Conservation (phyloP, 1,140 invertebrate species). For the Watersipora subatra region DNA sequence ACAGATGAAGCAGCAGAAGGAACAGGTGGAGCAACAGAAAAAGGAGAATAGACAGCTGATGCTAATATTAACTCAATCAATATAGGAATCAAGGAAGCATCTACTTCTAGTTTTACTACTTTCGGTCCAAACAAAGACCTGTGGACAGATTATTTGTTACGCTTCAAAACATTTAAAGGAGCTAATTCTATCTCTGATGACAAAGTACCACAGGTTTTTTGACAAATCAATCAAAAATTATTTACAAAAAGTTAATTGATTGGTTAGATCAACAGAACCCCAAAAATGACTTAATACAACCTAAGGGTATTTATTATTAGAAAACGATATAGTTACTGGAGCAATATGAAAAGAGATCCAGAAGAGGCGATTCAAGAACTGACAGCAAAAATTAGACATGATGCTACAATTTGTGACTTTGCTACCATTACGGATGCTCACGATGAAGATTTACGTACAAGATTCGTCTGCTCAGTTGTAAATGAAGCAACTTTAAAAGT, state of each 20-base stretch:
- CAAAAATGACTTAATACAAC: background rate
- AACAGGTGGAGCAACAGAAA: background rate
- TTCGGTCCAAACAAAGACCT: background rate
- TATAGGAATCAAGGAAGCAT: background rate
- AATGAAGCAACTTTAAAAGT: conserved; percentile 2
- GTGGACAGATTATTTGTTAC: background rate
- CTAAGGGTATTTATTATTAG: background rate
- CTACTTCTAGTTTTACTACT: background rate
- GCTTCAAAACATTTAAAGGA: background rate
- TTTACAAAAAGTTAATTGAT: background rate
- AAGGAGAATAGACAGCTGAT: background rate
- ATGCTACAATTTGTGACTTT: conserved; percentile 2
- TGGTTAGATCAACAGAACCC: background rate
- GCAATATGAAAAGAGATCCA: conserved; percentile 2
- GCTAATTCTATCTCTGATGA: background rate
- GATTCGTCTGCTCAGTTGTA: background rate
- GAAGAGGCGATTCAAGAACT: conserved; percentile 2
- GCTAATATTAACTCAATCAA: background rate
- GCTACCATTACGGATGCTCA: background rate
- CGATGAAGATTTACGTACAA: background rate
- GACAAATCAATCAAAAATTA: background rate
- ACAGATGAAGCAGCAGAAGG: background rate
- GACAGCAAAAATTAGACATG: conserved; percentile 1
- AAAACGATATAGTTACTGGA: conserved; percentile 1
- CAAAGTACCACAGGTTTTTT: background rate